Conservation (phyloP, 2,888 invertebrate species). For the Epinotia bilunana region DNA sequence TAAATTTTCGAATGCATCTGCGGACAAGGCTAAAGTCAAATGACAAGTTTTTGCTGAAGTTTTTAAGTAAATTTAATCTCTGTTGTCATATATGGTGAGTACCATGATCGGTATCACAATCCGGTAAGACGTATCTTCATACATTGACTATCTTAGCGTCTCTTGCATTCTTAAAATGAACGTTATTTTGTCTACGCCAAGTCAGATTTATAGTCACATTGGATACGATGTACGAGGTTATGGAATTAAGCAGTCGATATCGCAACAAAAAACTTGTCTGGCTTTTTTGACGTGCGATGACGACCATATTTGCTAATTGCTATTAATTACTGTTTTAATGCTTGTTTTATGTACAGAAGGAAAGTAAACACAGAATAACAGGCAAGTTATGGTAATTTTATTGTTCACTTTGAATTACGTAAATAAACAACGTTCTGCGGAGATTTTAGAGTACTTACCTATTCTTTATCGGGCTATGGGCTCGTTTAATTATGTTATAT, state of each 20-base stretch:
- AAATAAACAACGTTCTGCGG: not conserved
- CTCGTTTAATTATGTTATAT: not conserved
- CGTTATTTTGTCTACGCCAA: not conserved
- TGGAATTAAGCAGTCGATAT: not conserved
- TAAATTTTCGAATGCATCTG: conserved; percentile 26
- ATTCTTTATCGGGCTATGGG: not conserved
- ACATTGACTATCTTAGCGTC: not conserved
- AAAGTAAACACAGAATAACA: conserved; percentile 7
- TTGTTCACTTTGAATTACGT: conserved; percentile 7
- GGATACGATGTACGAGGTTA: not conserved
- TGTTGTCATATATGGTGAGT: conserved; percentile 22
- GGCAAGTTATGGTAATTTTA: conserved; percentile 23
- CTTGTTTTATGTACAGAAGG: conserved; percentile 17
- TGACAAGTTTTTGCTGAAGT: conserved; percentile 29
- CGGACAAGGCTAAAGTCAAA: conserved; percentile 26
- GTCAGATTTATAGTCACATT: not conserved
- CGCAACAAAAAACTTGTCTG: conserved; percentile 21
- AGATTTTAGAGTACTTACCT: not conserved
- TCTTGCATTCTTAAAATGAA: not conserved
- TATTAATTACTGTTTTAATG: conserved; percentile 14
- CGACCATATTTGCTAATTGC: conserved; percentile 30
- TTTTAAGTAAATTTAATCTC: conserved; percentile 39
- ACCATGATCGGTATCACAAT: conserved; percentile 37
- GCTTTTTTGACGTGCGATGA: conserved; percentile 17
- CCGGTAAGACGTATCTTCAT: conserved; percentile 15